phyloP scores from a whole-genome alignment of 2,113 vertebrate species.

The Bambusicola thoracicus region DNA sequence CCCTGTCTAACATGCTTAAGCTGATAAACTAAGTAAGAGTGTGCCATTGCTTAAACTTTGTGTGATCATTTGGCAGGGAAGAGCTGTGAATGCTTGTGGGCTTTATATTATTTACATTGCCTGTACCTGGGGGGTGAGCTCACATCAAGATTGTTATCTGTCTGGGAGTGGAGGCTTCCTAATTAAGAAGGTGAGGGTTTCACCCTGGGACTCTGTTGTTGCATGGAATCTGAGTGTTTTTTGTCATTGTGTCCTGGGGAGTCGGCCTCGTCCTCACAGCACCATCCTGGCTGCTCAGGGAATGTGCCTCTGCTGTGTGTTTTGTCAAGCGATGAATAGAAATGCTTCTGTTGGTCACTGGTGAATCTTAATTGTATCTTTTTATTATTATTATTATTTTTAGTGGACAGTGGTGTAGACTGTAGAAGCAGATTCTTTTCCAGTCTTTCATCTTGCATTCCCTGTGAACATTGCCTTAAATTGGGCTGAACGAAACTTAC shows the following conservation, averaged over 20 bases:
- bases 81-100: not conserved
- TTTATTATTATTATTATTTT: not conserved
- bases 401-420: not conserved
- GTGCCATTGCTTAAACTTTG: fast-evolving
- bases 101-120: not conserved
- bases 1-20: not conserved
- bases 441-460: not conserved
- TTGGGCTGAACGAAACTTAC: not conserved
- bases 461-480: not conserved
- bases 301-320: not conserved
- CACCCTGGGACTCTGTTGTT: not conserved
- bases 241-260: not conserved
- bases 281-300: not conserved
- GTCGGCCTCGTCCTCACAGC: not conserved
- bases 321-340: not conserved
- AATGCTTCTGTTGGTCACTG: not conserved
- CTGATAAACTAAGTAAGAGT: not conserved
- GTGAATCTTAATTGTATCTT: not conserved
- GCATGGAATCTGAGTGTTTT: not conserved
- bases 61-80: not conserved
- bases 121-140: not conserved
- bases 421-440: not conserved
- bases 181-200: not conserved
- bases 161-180: not conserved
- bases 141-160: not conserved